phyloP scores from a whole-genome alignment of 2,888 invertebrate species.

The Nephrotoma appendiculata region DNA sequence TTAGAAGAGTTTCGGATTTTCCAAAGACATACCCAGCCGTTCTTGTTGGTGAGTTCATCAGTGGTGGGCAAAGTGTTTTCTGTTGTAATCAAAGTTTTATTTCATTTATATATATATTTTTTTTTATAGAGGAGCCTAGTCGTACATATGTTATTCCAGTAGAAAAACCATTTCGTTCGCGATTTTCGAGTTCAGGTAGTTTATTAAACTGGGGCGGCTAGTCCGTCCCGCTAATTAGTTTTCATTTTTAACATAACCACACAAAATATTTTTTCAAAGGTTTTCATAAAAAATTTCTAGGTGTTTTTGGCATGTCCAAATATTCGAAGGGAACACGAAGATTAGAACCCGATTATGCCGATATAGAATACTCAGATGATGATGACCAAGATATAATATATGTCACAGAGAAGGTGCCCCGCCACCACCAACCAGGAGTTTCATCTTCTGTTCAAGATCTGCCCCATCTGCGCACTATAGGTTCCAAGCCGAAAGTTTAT shows the following conservation, averaged over 20 bases:
- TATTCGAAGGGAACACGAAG: conserved; percentile 9
- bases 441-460: background rate
- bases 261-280: background rate
- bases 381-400: conserved; percentile 17
- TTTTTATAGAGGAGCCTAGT: background rate
- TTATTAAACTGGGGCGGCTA: background rate
- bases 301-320: background rate
- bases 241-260: background rate
- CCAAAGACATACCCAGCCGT: background rate
- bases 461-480: background rate
- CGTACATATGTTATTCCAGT: background rate
- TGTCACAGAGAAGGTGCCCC: background rate
- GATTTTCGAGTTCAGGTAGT: background rate
- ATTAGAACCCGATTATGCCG: conserved; percentile 13
- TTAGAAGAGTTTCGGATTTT: background rate
- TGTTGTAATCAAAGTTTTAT: background rate
- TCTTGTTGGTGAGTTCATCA: background rate
- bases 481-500: background rate
- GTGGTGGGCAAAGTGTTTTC: background rate
- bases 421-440: background rate
- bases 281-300: background rate
- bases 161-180: background rate
- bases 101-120: background rate
- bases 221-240: background rate
- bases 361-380: conserved; percentile 26